Evolutionary conservation across 2,797 vertebrate species (phyloP).

Genomic region (Sebastes wilsoni): DNA sequence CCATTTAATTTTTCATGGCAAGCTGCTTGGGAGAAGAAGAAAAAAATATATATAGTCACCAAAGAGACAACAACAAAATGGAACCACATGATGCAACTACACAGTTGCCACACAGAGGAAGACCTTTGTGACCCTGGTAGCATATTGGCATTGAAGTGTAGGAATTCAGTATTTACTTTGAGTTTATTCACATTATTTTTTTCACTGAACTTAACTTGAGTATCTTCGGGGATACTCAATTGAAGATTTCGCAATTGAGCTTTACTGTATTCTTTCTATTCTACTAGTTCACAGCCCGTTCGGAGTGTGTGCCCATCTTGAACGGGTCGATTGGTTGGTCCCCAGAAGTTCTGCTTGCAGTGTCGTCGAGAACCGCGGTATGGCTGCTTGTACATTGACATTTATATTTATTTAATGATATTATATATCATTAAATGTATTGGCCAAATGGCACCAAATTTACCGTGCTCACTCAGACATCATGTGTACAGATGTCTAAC

Average conservation of each 20-base stretch:
- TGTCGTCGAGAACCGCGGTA: background rate
- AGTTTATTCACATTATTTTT: background rate
- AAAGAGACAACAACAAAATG: constrained; percentile 73
- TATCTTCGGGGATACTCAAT: background rate
- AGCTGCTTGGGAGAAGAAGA: constrained; percentile 77
- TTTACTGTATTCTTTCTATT: background rate
- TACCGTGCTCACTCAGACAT: too few relatives aligned
- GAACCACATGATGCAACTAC: constrained; percentile 36
- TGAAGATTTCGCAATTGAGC: background rate
- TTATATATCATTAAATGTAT: background rate
- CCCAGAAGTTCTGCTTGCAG: background rate
- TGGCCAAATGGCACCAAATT: too few relatives aligned
- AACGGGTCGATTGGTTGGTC: background rate
- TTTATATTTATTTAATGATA: background rate
- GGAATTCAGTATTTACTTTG: background rate
- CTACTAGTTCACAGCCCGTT: background rate
- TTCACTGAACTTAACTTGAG: background rate
- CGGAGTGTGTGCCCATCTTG: background rate
- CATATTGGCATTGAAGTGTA: background rate
- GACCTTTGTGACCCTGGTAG: background rate
- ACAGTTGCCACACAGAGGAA: constrained; percentile 14
- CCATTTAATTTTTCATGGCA: constrained; percentile 88
- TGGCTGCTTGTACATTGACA: background rate
- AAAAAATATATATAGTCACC: constrained; percentile 69
- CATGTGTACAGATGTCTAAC: too few relatives aligned